Evolutionary conservation across 2,888 invertebrate species (phyloP), one percentile per base, ranked within the genome.

Genomic region (Ophion slaviceki): DNA sequence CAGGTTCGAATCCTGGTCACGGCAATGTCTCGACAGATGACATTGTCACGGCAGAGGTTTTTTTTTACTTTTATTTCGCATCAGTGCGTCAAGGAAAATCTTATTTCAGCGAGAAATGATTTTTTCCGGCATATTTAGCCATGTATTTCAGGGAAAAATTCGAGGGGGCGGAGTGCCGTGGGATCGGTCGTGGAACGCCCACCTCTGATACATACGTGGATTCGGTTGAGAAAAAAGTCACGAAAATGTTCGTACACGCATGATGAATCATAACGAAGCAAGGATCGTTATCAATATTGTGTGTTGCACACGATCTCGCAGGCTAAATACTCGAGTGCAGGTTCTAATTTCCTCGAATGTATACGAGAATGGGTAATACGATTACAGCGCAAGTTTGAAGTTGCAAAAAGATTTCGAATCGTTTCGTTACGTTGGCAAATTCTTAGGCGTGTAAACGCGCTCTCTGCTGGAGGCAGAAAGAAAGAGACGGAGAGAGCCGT

Each of bases 1-100:
- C 93, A 93, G 93, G 93, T 93, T 94, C 93, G 93, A 94, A 93
- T 94, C 94, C 93, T 94, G 93, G 93, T 93, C 93, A 93, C 92
- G 93, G 93, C 93, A 94, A 92, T 93, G 92, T 91, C 72, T 40
- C 47, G 28, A 2, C n/a, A 66, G 62, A 59, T 77, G 87, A 74
- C 88, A 89, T 89, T 89, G 89, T 89, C 89, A 89, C 89, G 89
- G 89, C 64, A 86, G 89, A 89, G 89, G 88, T 47, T 36, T 77
- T 74, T 77, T 85, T 81, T 87, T 87, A 24, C 36, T 66, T 66
- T 32, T n/a, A 36, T n/a, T 36, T 32, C 66, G 5, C 66, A 32
- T 14, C 10, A 3, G 8, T 36, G 17, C 17, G 11, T 53, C 53
- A 53, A 53, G 14, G 11, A 17, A 14, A 53, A 17, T 17, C 3